Evolutionary conservation across 2,888 invertebrate species (phyloP), one percentile per base, ranked within the genome.

Genomic region (Oscheius sp.): DNA sequence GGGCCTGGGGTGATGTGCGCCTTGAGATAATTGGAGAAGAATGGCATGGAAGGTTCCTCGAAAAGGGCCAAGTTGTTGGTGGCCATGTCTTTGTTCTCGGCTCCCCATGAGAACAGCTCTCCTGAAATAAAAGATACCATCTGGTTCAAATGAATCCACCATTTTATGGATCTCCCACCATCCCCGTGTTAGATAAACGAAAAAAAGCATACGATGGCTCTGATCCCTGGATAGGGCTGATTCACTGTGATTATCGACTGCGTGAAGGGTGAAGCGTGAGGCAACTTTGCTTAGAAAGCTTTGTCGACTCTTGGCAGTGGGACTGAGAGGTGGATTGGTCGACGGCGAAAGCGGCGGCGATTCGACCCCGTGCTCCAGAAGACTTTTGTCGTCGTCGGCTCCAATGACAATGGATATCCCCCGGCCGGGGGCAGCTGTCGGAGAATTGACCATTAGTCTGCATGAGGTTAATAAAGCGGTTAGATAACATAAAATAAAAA

Each of bases 1-100:
- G 88, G 88, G 25, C 88, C 88, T 6, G 88, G 88, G 18, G 86
- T 87, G 63, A 85, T 85, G 76, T 86, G 88, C 13, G 85, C 87
- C 56, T 76, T 77, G 59, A 88, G 73, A 61, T 82, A 86, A 49
- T 78, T 76, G 52, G 81, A 78, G 72, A 87, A 77, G 68, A 86
- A 84, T 27, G 80, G 80, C 74, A 78, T 78, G 9, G 80, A 77
- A 7, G 83, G 80, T 58, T 88, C 86, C 63, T 88, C 88, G 79
- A 81, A 88, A 7, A 88, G 81, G 13, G 87, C 87, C 52, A 87
- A 41, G 29, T 78, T 78, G 78, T 79, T 76, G 43, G 77, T 58
- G 9, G 76, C 76, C 9, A 70, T 75, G 53, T 80, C 76, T 59
- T 76, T 76, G 25, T 73, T 63, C 18, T 52, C 66, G n/a, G 66